Percentiles rank a stretch among this genome's conserved stretches.
Conservation (phyloP, 2,797 vertebrate species). For the Lepilemur septentrionalis region DNA sequence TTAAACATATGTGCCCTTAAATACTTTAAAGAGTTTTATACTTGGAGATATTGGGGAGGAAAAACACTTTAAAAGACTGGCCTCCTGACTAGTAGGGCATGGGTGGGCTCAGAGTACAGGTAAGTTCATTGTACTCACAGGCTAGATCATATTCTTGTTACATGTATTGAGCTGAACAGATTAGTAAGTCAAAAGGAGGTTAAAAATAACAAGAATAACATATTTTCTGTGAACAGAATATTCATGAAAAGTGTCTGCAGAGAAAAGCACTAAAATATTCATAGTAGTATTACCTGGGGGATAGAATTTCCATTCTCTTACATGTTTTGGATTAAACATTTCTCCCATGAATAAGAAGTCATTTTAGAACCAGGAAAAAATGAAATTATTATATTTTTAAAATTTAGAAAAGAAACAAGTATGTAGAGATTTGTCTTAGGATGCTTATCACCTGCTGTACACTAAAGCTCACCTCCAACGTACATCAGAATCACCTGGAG, state of each 20-base stretch:
- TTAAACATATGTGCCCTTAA: background rate
- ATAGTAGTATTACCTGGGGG: background rate
- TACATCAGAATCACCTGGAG: background rate
- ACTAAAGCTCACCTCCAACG: background rate
- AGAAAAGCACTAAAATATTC: conserved; percentile 1
- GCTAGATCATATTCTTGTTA: background rate
- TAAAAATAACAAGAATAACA: background rate
- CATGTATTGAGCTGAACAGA: background rate
- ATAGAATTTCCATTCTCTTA: background rate
- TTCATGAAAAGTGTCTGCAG: background rate
- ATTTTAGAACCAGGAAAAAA: conserved; percentile 10
- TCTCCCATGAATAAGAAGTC: background rate
- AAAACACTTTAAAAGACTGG: background rate
- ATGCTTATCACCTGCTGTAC: background rate
- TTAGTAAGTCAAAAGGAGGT: background rate
- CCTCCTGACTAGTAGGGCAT: background rate
- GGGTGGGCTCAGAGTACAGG: background rate
- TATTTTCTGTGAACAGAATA: background rate
- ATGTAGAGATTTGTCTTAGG: background rate
- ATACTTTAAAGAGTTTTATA: conserved; percentile 38
- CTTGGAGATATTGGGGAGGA: background rate
- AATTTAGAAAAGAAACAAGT: background rate
- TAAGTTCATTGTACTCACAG: background rate
- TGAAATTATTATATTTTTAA: background rate
- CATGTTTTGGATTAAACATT: background rate